phyloP scores from a whole-genome alignment of 2,797 vertebrate genomes.

The Malurus leucopterus region DNA sequence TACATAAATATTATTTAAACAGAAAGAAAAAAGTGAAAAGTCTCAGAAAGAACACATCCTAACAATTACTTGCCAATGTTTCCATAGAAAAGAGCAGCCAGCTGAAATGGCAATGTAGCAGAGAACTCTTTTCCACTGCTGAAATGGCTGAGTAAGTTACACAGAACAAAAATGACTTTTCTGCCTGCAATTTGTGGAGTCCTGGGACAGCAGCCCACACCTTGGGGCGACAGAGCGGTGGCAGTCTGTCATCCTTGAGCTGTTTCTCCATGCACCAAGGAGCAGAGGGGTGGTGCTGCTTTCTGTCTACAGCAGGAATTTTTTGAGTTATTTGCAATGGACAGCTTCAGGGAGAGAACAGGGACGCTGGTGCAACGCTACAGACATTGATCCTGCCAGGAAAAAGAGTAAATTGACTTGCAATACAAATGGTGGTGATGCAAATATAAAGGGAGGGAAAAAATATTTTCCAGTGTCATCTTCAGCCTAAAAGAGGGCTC shows the following conservation, averaged over 20 bases:
- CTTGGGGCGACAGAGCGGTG: conserved; percentile 14
- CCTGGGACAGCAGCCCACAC: background rate
- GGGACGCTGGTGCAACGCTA: background rate
- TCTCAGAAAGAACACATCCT: background rate
- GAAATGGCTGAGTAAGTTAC: conserved; percentile 7
- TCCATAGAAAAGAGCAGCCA: background rate
- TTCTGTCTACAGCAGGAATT: background rate
- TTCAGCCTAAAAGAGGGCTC: background rate
- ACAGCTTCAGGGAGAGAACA: background rate
- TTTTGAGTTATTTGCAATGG: conserved; percentile 46
- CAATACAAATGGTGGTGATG: background rate
- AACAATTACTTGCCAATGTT: background rate
- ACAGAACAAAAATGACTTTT: background rate
- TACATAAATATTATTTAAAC: background rate
- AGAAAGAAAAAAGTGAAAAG: background rate
- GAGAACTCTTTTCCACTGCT: background rate
- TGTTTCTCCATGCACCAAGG: background rate
- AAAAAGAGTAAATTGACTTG: conserved; percentile 39
- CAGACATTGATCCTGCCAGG: conserved; percentile 36
- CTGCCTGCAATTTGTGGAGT: background rate
- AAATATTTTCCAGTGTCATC: background rate
- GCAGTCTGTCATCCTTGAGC: conserved; percentile 4
- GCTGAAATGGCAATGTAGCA: conserved; percentile 5
- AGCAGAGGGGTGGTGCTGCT: background rate
- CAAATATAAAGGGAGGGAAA: background rate